phyloP scores from a whole-genome alignment of 2,113 vertebrate genomes.

The Nerophis lumbriciformis region DNA sequence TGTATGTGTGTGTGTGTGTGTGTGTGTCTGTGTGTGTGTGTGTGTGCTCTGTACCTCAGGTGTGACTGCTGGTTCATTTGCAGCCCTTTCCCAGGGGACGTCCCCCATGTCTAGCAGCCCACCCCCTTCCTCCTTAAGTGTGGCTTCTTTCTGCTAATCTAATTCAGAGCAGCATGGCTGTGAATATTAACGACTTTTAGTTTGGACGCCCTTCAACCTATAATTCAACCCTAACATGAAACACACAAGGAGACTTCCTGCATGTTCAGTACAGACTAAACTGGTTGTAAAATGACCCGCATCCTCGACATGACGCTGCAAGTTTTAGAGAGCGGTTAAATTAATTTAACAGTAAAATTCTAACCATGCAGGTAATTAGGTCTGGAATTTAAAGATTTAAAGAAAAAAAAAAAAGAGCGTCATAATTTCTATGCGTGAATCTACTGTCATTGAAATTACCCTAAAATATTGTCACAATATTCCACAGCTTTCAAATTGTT shows the following conservation, averaged over 20 bases:
- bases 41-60: slow-evolving; percentile 28
- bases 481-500: too few relatives aligned
- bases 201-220: slow-evolving; percentile 10
- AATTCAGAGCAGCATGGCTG: slow-evolving; percentile 5
- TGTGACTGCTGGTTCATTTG: slow-evolving; percentile 56
- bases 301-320: slow-evolving; percentile 37
- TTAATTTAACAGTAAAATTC: slow-evolving; percentile 30
- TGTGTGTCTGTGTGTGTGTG: slow-evolving; percentile 5
- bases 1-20: too few relatives aligned
- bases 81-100: slow-evolving; percentile 32
- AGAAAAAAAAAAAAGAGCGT: too few relatives aligned
- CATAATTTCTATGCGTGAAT: too few relatives aligned
- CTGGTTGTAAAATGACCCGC: slow-evolving; percentile 17
- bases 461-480: too few relatives aligned
- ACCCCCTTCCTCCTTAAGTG: slow-evolving; percentile 28
- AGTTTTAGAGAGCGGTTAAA: slow-evolving; percentile 46
- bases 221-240: not conserved
- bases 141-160: slow-evolving; percentile 19
- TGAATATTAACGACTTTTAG: slow-evolving; percentile 25
- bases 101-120: slow-evolving; percentile 43
- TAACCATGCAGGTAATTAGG: too few relatives aligned
- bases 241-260: not conserved
- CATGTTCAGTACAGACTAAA: not conserved
- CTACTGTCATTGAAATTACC: too few relatives aligned
- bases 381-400: too few relatives aligned